Evolutionary conservation across 2,113 vertebrate species (phyloP), one percentile per base, ranked within the genome.

Genomic region (Ceratotherium simum): DNA sequence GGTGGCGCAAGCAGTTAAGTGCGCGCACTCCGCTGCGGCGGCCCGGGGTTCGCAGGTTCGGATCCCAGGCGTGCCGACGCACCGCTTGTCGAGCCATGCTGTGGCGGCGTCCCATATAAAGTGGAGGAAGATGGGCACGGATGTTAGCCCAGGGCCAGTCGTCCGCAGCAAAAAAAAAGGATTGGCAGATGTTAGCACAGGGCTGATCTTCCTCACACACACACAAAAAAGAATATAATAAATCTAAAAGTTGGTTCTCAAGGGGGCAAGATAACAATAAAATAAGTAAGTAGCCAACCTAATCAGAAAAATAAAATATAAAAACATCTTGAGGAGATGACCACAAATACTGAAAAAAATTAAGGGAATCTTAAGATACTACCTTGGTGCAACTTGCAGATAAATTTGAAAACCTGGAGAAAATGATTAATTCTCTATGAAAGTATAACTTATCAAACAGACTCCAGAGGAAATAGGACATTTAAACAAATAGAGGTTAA

Each of bases 371-470:
- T 75, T 86, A 75, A 51, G 58, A 51, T 75, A 67, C 36, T 42
- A 39, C 46, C 8, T 67, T 67, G 48, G 48, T 2, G n/a, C 39
- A 94, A 6, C 16, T 70, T 10, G 48, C 56, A 85, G 70, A 42
- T 69, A 90, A 78, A 78, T 89, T 85, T 84, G 70, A 84, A 86
- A 94, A 65, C 73, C 25, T 65, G 31, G 73, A 80, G 62, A 33
- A 84, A 75, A 91, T 58, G 42, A 33, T n/a, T 76, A 48, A 17
- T 65, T 87, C 72, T 84, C 29, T 91, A 0, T 36, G 31, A 91
- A 86, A 80, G 20, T 90, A 13, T 73, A 91, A 58, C 48, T 94
- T 75, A 75, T 25, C 82, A 94, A 94, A 89, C 14, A 80, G 21
- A 62, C 27, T 80, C 72, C 48, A 81, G 60, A 82, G 39, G 76